These are phyloP conservation scores for Eupithecia abbreviata DNA, from an alignment of 2,888 invertebrate species.

Conservation along the genomic window DNA sequence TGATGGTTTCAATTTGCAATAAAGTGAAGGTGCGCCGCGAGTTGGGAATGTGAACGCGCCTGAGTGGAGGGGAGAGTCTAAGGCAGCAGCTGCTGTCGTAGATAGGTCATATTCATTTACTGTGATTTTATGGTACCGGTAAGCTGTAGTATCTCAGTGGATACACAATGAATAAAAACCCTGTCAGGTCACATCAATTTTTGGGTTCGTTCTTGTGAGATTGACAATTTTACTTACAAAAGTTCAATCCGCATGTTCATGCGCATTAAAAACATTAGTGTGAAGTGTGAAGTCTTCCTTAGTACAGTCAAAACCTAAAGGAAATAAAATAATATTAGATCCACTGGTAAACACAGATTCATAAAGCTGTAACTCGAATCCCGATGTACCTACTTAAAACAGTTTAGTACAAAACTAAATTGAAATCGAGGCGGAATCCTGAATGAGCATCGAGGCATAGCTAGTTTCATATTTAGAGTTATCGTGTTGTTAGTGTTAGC, in stretches of 20 bases:
- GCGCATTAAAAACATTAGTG: too few relatives aligned
- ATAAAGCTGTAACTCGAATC: neutral
- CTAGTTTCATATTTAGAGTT: conserved; percentile 3
- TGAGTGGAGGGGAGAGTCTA: neutral
- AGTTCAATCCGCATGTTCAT: too few relatives aligned
- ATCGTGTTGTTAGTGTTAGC: conserved; percentile 1
- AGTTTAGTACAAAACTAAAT: neutral
- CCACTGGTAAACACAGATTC: neutral
- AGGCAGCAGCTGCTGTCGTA: neutral
- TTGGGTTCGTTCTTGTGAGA: too few relatives aligned
- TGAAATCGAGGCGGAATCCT: neutral
- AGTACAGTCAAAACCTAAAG: neutral
- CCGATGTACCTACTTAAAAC: neutral
- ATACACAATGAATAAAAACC: too few relatives aligned
- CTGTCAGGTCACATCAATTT: too few relatives aligned
- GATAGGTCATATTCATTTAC: neutral
- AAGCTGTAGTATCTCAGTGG: too few relatives aligned
- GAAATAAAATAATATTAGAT: neutral
- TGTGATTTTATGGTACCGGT: too few relatives aligned
- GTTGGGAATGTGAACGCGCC: neutral
- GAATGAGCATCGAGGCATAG: neutral
- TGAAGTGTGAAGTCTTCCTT: too few relatives aligned
- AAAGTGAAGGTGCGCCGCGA: neutral
- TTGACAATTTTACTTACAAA: too few relatives aligned
- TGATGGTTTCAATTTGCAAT: conserved; percentile 9